Conservation (phyloP, 1,140 invertebrate genomes). For the Drosophila kikkawai region DNA sequence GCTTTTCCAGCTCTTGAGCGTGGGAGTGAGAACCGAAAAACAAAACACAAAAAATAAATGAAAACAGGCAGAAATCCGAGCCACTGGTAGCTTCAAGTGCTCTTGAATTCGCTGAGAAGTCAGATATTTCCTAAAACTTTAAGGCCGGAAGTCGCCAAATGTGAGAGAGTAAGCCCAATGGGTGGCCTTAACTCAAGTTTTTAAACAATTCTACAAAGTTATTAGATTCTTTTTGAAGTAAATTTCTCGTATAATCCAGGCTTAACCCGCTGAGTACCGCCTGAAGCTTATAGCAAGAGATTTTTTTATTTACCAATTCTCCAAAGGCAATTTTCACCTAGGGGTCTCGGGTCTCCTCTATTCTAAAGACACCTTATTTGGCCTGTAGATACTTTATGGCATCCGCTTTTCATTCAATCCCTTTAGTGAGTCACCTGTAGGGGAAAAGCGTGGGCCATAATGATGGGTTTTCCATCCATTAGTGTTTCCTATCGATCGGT, state of each 20-base stretch:
- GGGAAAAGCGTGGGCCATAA: slow-evolving; percentile 41
- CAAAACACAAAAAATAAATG: slow-evolving; percentile 24
- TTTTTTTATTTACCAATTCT: background rate
- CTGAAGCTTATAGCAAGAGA: slow-evolving; percentile 18
- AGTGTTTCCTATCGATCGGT: background rate
- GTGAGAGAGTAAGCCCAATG: slow-evolving; percentile 24
- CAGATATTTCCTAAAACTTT: slow-evolving; percentile 36
- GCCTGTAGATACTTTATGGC: slow-evolving; percentile 52
- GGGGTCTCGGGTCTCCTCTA: background rate
- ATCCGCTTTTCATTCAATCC: slow-evolving; percentile 41
- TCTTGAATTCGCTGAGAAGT: slow-evolving; percentile 50
- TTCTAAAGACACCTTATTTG: slow-evolving; percentile 26
- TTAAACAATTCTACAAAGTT: background rate
- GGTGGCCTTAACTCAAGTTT: slow-evolving; percentile 14
- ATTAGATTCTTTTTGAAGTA: background rate
- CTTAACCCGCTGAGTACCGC: slow-evolving; percentile 55
- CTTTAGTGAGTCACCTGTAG: slow-evolving; percentile 47
- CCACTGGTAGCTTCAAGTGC: slow-evolving; percentile 68
- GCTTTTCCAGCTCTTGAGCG: slow-evolving; percentile 71
- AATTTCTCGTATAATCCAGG: no score
- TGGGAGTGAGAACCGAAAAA: slow-evolving; percentile 72
- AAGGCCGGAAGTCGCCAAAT: slow-evolving; percentile 64
- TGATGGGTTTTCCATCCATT: slow-evolving; percentile 32
- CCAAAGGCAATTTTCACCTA: slow-evolving; percentile 10
- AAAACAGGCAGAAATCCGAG: slow-evolving; percentile 25